Evolutionary conservation across 1,140 invertebrate species (phyloP).

Genomic region (Geopemphigus sp.): DNA sequence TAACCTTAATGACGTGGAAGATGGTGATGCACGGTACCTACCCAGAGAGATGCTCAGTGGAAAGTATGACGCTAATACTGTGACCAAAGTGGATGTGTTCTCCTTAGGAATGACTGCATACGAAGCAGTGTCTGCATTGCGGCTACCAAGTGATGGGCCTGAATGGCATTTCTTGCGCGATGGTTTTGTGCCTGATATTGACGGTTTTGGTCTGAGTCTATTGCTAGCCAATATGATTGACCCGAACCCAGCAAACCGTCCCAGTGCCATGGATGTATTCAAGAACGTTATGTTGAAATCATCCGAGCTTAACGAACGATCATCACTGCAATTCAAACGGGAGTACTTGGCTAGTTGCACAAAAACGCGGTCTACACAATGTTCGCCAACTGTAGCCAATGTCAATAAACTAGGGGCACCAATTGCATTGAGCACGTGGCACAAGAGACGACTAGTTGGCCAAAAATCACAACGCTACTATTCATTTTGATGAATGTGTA

Average conservation of each 20-base stretch:
- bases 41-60: slow-evolving; percentile 82
- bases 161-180: slow-evolving; percentile 79
- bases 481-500: slow-evolving; percentile 43
- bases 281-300: slow-evolving; percentile 27
- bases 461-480: slow-evolving; percentile 36
- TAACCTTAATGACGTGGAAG: slow-evolving; percentile 76
- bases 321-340: slow-evolving; percentile 23
- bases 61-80: slow-evolving; percentile 64
- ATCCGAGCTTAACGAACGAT: neutral
- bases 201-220: slow-evolving; percentile 31
- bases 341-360: slow-evolving; percentile 30
- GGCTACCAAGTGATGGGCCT: slow-evolving; percentile 83
- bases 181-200: slow-evolving; percentile 42
- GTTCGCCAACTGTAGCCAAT: neutral
- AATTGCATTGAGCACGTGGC: slow-evolving; percentile 28
- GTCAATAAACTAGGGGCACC: neutral
- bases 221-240: slow-evolving; percentile 38
- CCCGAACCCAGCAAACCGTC: slow-evolving; percentile 11
- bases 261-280: slow-evolving; percentile 27
- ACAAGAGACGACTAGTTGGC: slow-evolving; percentile 29
- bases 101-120: slow-evolving; percentile 70
- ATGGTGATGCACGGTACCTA: slow-evolving; percentile 88
- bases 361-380: slow-evolving; percentile 22
- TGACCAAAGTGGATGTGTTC: slow-evolving; percentile 89
- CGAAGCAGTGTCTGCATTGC: slow-evolving; percentile 74